A percentile compares a stretch with the other conserved stretches of the same genome.
These are phyloP conservation scores for Microctonus aethiopoides DNA, from an alignment of 2,888 invertebrate species.

Conservation along the genomic window DNA sequence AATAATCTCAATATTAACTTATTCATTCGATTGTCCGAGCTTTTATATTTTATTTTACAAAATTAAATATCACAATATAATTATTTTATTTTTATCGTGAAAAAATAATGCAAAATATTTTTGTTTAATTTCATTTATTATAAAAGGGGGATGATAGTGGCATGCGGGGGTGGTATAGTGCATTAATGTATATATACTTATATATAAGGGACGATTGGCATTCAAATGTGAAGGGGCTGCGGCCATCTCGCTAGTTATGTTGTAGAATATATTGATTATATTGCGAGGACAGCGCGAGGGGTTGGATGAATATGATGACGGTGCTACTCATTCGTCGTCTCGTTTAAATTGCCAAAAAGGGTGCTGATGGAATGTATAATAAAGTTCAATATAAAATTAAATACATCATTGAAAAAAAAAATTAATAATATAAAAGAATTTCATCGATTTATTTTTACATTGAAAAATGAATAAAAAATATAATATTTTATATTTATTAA, in stretches of 20 bases:
- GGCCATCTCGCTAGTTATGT: constrained; percentile 60
- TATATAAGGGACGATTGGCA: constrained; percentile 13
- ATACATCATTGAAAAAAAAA: background rate
- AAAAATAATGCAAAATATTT: constrained; percentile 55
- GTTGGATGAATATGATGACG: constrained; percentile 56
- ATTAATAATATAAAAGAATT: background rate
- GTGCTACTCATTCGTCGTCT: constrained; percentile 46
- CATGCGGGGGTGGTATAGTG: constrained; percentile 25
- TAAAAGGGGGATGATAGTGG: constrained; percentile 50
- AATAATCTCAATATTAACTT: constrained; percentile 22
- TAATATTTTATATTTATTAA: constrained; percentile 6
- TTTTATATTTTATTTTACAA: no score
- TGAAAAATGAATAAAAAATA: constrained; percentile 7
- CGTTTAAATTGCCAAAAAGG: background rate
- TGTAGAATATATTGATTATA: constrained; percentile 67
- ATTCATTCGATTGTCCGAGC: no score
- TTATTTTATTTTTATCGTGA: background rate
- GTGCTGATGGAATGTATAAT: background rate
- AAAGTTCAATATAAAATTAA: background rate
- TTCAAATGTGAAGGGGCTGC: constrained; percentile 43
- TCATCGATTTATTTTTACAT: background rate
- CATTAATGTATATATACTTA: background rate
- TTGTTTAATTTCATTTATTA: constrained; percentile 63
- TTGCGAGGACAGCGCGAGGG: background rate
- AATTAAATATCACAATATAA: no score